Evolutionary conservation across 1,140 invertebrate genomes (phyloP).

Genomic region (Aleiodes sp.): DNA sequence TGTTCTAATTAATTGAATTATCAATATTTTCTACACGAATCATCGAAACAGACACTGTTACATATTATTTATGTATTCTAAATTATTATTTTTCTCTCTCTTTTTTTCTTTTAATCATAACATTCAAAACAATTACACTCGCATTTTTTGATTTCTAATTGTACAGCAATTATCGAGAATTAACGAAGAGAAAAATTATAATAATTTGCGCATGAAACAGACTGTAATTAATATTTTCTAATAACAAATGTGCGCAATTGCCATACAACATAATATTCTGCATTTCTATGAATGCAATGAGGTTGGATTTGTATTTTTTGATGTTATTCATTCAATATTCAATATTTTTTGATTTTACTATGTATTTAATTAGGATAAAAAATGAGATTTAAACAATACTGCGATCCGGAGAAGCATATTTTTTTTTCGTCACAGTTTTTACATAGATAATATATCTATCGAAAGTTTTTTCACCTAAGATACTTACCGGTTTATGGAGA

Average conservation of each 20-base stretch:
- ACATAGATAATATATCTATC: not conserved
- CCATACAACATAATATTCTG: not conserved
- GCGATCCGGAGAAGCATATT: conserved; percentile 26
- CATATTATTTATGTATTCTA: not conserved
- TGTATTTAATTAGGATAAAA: not conserved
- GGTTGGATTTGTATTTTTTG: not conserved
- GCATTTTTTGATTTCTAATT: not conserved
- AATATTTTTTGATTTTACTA: conserved; percentile 10
- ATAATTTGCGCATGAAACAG: not conserved
- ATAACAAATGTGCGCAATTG: not conserved
- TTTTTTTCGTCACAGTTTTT: conserved; percentile 17
- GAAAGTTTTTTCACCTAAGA: not conserved
- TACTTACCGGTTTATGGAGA: not conserved
- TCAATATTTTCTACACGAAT: not conserved
- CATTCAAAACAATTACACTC: conserved; percentile 9
- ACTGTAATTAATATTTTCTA: not conserved
- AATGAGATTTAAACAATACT: conserved; percentile 25
- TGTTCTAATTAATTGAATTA: not conserved
- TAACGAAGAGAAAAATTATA: not conserved
- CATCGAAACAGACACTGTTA: conserved; percentile 2
- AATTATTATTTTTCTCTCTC: not conserved
- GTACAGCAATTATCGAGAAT: not conserved
- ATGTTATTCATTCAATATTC: not conserved
- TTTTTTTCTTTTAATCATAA: not conserved
- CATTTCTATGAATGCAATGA: not conserved